phyloP scores from a whole-genome alignment of 1,140 invertebrate species.

The Babylonia areolata region DNA sequence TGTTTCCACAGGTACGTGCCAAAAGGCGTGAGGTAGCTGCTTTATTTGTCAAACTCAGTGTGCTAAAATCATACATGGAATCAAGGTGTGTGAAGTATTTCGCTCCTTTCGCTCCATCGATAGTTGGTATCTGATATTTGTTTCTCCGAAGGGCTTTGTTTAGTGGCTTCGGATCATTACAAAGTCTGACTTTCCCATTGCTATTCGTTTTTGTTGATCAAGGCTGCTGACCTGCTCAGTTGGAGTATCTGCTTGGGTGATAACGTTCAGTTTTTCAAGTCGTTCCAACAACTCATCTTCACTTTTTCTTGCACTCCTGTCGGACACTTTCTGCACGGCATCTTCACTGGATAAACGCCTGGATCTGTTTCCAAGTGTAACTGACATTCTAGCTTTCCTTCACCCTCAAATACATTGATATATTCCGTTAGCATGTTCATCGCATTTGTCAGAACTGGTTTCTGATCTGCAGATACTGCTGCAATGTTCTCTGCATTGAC shows the following conservation, averaged over 20 bases:
- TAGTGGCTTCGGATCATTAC: constrained; percentile 52
- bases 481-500: not conserved
- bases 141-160: constrained; percentile 53
- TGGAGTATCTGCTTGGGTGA: constrained; percentile 47
- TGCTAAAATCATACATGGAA: constrained; percentile 2
- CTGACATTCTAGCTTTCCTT: not conserved
- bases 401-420: not conserved
- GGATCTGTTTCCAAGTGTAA: not conserved
- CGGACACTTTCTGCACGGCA: not conserved
- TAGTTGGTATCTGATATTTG: constrained; percentile 48
- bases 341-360: not conserved
- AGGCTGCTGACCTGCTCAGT: constrained; percentile 41
- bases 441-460: not conserved
- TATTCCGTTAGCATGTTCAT: not conserved
- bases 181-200: constrained; percentile 42
- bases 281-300: constrained; percentile 53
- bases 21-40: constrained; percentile 49
- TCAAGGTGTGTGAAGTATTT: constrained; percentile 40
- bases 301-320: constrained; percentile 15
- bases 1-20: constrained; percentile 67
- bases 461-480: not conserved
- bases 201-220: constrained; percentile 35
- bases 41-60: not conserved
- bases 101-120: constrained; percentile 42
- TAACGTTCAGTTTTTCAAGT: constrained; percentile 45